A percentile compares a stretch with the other conserved stretches of the same genome.
These are phyloP conservation scores for Penaeus vannamei DNA, from an alignment of 1,140 invertebrate species.

Conservation along the genomic window DNA sequence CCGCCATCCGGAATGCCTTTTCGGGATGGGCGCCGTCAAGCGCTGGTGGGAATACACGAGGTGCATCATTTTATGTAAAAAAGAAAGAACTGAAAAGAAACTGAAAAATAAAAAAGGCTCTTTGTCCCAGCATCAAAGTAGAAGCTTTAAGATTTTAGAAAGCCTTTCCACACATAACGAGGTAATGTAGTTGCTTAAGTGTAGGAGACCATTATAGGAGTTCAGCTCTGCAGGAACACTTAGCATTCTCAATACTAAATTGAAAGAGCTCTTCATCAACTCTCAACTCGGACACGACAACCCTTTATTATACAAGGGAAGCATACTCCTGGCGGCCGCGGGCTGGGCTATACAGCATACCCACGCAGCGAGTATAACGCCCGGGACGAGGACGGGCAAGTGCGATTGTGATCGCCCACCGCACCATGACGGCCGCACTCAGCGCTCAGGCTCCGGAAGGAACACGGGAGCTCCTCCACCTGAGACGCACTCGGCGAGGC, in stretches of 20 bases:
- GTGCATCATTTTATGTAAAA: no score
- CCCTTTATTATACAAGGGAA: slow-evolving; percentile 36
- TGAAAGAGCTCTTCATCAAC: slow-evolving; percentile 19
- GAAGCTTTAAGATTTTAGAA: slow-evolving; percentile 56
- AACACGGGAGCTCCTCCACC: no score
- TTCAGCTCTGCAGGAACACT: slow-evolving; percentile 45
- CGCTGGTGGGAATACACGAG: no score
- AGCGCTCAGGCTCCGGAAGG: no score
- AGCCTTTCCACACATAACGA: slow-evolving; percentile 43
- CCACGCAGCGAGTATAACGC: slow-evolving; percentile 33
- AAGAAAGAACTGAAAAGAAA: neutral
- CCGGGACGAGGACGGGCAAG: neutral
- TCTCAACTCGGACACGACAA: slow-evolving; percentile 42
- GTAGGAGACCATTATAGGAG: slow-evolving; percentile 54
- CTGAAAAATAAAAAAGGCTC: neutral
- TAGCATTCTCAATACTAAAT: slow-evolving; percentile 9
- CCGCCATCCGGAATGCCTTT: no score
- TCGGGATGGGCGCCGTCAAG: no score
- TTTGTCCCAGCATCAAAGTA: slow-evolving; percentile 54
- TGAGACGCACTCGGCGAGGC: no score
- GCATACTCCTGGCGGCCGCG: neutral
- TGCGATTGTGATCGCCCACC: slow-evolving; percentile 39
- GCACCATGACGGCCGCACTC: neutral
- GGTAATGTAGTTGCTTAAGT: slow-evolving; percentile 63
- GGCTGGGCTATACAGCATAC: slow-evolving; percentile 18